Conservation (phyloP, 2,113 vertebrate species). For the Xiphophorus hellerii region DNA sequence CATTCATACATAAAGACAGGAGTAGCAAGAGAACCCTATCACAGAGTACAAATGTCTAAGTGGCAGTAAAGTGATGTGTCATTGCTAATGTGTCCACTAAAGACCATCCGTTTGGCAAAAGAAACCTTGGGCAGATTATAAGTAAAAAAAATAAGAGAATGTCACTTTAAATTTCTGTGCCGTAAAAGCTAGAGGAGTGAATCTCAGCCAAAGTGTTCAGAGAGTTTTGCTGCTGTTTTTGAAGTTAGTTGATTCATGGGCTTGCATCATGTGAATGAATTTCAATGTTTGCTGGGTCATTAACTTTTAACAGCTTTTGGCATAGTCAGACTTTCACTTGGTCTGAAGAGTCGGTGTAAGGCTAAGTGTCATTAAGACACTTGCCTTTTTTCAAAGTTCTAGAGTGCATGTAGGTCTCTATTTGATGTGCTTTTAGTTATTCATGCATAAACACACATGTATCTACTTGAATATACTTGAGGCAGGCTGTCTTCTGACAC, state of each 20-base stretch:
- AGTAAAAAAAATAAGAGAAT: not conserved
- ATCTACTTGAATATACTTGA: slow-evolving; percentile 14
- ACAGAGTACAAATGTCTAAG: slow-evolving; percentile 40
- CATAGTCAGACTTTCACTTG: slow-evolving; percentile 50
- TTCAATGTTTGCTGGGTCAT: slow-evolving; percentile 43
- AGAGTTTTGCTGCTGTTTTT: slow-evolving; percentile 13
- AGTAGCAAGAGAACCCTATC: slow-evolving; percentile 11
- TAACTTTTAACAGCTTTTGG: slow-evolving; percentile 56
- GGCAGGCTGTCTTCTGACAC: slow-evolving; percentile 49
- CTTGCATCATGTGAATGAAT: slow-evolving; percentile 3
- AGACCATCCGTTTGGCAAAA: slow-evolving; percentile 6
- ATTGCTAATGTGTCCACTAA: slow-evolving; percentile 20
- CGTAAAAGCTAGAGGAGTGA: slow-evolving; percentile 11
- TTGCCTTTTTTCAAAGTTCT: slow-evolving; percentile 46
- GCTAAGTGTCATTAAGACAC: slow-evolving; percentile 63
- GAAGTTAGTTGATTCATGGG: slow-evolving; percentile 19
- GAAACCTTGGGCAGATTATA: slow-evolving; percentile 12
- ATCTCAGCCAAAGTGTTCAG: slow-evolving; percentile 19
- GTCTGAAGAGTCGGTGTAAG: slow-evolving; percentile 55
- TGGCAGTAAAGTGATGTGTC: slow-evolving; percentile 58
- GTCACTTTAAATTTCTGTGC: slow-evolving; percentile 12
- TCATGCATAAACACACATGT: not conserved
- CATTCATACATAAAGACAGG: slow-evolving; percentile 29
- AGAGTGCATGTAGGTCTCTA: slow-evolving; percentile 18
- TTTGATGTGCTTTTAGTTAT: slow-evolving; percentile 1